Percentiles rank a stretch among this genome's conserved stretches.
phyloP scores from a whole-genome alignment of 2,888 invertebrate genomes.

The Ceramica pisi region DNA sequence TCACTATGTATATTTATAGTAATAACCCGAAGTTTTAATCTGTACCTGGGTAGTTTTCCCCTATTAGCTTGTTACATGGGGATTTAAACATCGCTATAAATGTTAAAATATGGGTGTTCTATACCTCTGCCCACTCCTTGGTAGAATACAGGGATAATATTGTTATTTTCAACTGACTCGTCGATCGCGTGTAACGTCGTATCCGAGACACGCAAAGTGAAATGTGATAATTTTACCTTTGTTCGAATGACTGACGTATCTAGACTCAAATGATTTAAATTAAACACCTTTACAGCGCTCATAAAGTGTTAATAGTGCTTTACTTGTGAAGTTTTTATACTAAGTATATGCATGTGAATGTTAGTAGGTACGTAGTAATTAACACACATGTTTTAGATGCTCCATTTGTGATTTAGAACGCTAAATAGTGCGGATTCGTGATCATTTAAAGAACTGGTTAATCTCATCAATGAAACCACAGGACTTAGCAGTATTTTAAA shows the following conservation, averaged over 20 bases:
- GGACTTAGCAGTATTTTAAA: neutral
- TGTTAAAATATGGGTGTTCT: neutral
- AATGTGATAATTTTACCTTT: constrained; percentile 62
- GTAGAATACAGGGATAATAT: neutral
- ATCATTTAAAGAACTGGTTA: neutral
- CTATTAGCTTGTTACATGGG: neutral
- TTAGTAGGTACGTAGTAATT: constrained; percentile 29
- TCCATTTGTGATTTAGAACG: neutral
- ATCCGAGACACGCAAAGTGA: constrained; percentile 58
- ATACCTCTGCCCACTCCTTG: neutral
- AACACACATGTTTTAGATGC: constrained; percentile 4
- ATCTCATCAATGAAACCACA: neutral
- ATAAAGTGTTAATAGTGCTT: constrained; percentile 42
- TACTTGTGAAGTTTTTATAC: constrained; percentile 31
- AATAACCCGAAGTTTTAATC: too few species aligned
- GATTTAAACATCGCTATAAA: neutral
- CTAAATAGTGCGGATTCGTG: neutral
- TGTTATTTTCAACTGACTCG: constrained; percentile 25
- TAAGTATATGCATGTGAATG: neutral
- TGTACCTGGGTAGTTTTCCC: neutral
- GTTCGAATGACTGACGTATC: constrained; percentile 56
- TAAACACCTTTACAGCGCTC: constrained; percentile 19
- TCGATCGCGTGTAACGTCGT: constrained; percentile 57
- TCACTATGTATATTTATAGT: too few species aligned
- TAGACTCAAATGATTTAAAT: constrained; percentile 50